phyloP scores from a whole-genome alignment of 1,140 invertebrate genomes.

The Bombus affinis region DNA sequence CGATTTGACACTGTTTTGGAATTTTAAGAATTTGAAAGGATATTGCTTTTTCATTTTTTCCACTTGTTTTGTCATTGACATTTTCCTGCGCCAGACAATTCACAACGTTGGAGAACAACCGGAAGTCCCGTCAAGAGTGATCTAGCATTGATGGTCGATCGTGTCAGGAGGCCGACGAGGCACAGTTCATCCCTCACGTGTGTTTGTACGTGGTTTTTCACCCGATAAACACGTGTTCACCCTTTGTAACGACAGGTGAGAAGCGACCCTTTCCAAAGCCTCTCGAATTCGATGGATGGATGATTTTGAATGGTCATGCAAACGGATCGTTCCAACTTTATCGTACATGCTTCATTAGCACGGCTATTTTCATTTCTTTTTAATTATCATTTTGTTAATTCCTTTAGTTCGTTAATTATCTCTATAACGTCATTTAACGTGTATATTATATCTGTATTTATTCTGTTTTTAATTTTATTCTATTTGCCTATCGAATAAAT shows the following conservation, averaged over 20 bases:
- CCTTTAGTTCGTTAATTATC: not conserved
- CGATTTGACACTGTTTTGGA: not conserved
- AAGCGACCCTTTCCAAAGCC: constrained; percentile 21
- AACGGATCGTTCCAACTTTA: not conserved
- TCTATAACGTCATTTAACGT: not conserved
- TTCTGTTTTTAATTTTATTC: not conserved
- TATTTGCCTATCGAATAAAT: too few relatives aligned
- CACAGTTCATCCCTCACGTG: constrained; percentile 47
- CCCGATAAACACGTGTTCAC: constrained; percentile 52
- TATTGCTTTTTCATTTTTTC: not conserved
- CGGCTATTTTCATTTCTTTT: too few relatives aligned
- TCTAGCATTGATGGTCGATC: constrained; percentile 7
- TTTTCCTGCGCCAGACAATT: not conserved
- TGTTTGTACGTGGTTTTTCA: constrained; percentile 51
- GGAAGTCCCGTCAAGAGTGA: constrained; percentile 31
- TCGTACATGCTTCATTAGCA: not conserved
- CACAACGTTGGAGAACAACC: constrained; percentile 7
- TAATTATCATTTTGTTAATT: not conserved
- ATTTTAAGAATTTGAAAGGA: not conserved
- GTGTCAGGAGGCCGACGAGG: constrained; percentile 42
- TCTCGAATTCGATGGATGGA: constrained; percentile 5
- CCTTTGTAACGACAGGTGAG: constrained; percentile 59
- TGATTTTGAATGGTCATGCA: constrained; percentile 12
- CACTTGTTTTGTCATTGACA: not conserved
- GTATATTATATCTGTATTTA: not conserved